Conservation (phyloP, 1,140 invertebrate genomes). For the Brachionus rubens region DNA sequence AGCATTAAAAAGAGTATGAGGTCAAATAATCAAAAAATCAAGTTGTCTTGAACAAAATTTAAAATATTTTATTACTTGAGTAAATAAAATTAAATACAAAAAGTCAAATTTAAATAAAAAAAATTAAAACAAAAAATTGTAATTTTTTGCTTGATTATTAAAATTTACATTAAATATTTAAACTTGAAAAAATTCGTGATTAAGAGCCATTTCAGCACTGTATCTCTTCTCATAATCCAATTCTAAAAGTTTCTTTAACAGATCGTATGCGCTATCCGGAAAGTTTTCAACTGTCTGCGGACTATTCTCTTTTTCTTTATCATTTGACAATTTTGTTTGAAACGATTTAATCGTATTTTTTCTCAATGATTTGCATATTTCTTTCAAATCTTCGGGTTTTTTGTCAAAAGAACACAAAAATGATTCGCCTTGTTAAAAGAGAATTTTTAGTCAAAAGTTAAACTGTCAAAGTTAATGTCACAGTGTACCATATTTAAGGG, state of each 20-base stretch:
- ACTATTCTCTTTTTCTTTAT: background rate
- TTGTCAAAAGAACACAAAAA: slow-evolving; percentile 62
- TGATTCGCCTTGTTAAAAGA: slow-evolving; percentile 56
- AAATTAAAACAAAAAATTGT: too few species aligned
- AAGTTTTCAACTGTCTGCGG: slow-evolving; percentile 49
- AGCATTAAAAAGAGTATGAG: too few species aligned
- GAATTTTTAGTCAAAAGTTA: slow-evolving; percentile 54
- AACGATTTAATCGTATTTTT: background rate
- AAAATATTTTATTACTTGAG: too few species aligned
- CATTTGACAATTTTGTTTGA: too few species aligned
- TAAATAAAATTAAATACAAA: too few species aligned
- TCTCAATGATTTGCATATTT: slow-evolving; percentile 16
- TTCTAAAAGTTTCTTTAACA: slow-evolving; percentile 55
- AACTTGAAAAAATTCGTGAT: slow-evolving; percentile 54
- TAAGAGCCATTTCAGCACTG: slow-evolving; percentile 55
- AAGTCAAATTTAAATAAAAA: too few species aligned
- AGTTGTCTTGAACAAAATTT: too few species aligned
- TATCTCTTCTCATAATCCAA: slow-evolving; percentile 56
- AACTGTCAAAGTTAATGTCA: slow-evolving; percentile 55
- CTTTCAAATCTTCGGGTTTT: slow-evolving; percentile 29
- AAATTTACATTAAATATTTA: background rate
- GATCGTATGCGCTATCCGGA: slow-evolving; percentile 54
- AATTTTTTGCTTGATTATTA: too few species aligned
- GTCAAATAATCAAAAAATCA: too few species aligned
- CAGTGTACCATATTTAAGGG: slow-evolving; percentile 64